Evolutionary conservation across 2,797 vertebrate genomes (phyloP), one percentile per base, ranked within the genome.

Genomic region (Trachurus trachurus): DNA sequence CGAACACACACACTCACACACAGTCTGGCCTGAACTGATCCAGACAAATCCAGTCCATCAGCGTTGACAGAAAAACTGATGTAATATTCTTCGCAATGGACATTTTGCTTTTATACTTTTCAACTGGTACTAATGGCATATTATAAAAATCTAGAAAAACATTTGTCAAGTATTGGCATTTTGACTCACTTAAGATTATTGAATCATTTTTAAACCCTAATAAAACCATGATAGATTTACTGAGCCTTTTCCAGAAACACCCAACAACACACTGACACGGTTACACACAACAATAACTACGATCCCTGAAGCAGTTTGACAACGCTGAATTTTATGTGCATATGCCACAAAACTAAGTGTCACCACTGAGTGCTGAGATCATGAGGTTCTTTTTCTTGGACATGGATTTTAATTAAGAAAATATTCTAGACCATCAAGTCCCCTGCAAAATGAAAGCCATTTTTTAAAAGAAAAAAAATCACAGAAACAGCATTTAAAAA

Each of bases 1-100:
- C 15, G 42, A 72, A 63, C 54, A 64, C 76, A 64, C 76, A 34
- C 74, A 26, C 26, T 54, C 84, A 50, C 70, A 62, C 71, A 34
- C 63, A 49, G 66, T 19, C 52, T 71, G 71, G 37, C 71, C 79
- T 87, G 64, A 78, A 85, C 80, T 71, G 80, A 86, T 81, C 80
- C 82, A 83, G 78, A 85, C 54, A 84, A 84, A 85, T 72, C 40
- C 57, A 72, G 74, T 76, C 65, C 71, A 79, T 76, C 65, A 60
- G 65, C 31, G 29, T 34, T 87, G 65, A 89, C 40, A 69, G 40
- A 60, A 71, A 75, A 22, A 59, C 60, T 73, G 59, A 83, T 17
- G 15, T 62, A 53, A 60, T 63, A 58, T 71, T 71, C 16, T 72
- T 64, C 39, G 62, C 61, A 74, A 59, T 10, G 71, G 54, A 77